A percentile compares a stretch with the other conserved stretches of the same genome.
Conservation (phyloP, 2,797 vertebrate genomes). For the Varecia variegata region DNA sequence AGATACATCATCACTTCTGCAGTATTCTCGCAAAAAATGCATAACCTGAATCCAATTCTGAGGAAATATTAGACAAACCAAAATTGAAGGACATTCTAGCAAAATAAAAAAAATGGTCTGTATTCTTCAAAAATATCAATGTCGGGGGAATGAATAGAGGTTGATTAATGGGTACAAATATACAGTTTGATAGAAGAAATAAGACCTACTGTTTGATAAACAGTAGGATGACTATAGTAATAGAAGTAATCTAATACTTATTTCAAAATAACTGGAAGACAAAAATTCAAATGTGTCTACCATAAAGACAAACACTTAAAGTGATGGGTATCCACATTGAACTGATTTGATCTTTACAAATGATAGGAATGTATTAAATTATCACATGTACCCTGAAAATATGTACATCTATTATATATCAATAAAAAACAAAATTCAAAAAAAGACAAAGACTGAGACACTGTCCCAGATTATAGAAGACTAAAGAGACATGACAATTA, state of each 20-base stretch:
- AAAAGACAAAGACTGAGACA: neutral
- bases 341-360: neutral
- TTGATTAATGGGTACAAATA: neutral
- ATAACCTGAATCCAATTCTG: neutral
- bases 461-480: neutral
- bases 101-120: neutral
- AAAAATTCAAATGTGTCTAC: neutral
- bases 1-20: neutral
- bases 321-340: too few relatives aligned
- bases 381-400: neutral
- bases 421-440: neutral
- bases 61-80: neutral
- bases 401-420: neutral
- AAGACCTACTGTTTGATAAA: neutral
- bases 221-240: neutral
- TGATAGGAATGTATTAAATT: neutral
- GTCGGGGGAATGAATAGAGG: neutral
- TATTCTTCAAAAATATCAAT: neutral
- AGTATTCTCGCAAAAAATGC: neutral
- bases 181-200: neutral
- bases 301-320: neutral
- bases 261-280: neutral
- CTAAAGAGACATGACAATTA: neutral
- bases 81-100: neutral
- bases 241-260: neutral